Percentiles rank a stretch among this genome's conserved stretches.
Evolutionary conservation across 2,113 vertebrate species (phyloP).

Genomic region (Salvator merianae): DNA sequence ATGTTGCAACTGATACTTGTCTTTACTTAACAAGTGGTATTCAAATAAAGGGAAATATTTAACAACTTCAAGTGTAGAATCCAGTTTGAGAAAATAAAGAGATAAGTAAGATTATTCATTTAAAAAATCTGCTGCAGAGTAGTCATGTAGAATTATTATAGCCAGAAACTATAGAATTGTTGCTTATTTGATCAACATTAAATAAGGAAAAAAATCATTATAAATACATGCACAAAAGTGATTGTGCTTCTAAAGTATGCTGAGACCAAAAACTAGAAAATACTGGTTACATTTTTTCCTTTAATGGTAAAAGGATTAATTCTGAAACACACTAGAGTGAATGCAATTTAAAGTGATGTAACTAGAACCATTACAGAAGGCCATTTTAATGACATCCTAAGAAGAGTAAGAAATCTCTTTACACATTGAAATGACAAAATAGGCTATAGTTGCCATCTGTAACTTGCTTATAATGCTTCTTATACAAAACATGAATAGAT

Average conservation of each 20-base stretch:
- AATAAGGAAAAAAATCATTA: background rate
- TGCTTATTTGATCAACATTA: background rate
- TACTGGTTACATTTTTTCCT: slow-evolving; percentile 9
- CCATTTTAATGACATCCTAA: background rate
- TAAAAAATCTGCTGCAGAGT: background rate
- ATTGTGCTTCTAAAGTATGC: background rate
- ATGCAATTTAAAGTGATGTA: background rate
- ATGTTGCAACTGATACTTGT: too few species aligned
- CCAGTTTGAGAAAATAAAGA: background rate
- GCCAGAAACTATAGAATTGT: background rate
- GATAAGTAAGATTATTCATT: background rate
- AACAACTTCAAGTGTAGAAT: background rate
- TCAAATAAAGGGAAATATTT: background rate
- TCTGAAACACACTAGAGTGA: background rate
- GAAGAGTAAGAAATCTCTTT: background rate
- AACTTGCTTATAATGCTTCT: too few species aligned
- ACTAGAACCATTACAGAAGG: background rate
- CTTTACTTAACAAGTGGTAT: too few species aligned
- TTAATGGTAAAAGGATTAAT: background rate
- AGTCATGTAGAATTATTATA: background rate
- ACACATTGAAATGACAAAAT: background rate
- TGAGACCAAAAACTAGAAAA: slow-evolving; percentile 24
- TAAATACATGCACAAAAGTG: background rate
- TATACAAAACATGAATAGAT: too few species aligned
- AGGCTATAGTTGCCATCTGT: background rate